These are phyloP conservation scores for Mungos mungo DNA, from an alignment of 2,113 vertebrate genomes.

Conservation along the genomic window DNA sequence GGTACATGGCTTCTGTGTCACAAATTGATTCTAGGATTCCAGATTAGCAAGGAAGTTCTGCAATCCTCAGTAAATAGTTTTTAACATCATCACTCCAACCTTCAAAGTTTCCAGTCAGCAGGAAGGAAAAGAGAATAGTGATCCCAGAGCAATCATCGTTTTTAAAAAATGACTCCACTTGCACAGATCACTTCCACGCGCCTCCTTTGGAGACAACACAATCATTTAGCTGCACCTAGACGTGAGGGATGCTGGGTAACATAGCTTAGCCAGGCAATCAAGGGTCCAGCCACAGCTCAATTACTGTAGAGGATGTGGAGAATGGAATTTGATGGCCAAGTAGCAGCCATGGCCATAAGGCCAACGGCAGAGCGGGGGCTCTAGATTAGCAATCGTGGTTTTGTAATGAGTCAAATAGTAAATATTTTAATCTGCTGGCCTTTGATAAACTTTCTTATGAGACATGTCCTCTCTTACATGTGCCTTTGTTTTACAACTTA, in stretches of 20 bases:
- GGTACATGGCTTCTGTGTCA: not conserved
- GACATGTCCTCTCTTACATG: not conserved
- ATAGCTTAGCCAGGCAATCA: not conserved
- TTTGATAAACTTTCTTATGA: not conserved
- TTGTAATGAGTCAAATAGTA: not conserved
- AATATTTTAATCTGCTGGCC: not conserved
- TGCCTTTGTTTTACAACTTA: not conserved
- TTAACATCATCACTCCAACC: not conserved
- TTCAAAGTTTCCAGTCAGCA: not conserved
- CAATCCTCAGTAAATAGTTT: not conserved
- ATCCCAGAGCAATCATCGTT: not conserved
- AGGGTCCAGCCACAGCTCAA: not conserved
- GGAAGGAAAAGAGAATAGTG: not conserved
- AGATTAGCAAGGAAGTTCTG: not conserved
- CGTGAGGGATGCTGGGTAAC: not conserved
- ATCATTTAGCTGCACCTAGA: not conserved
- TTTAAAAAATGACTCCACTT: not conserved
- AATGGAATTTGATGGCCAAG: not conserved
- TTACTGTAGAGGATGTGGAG: not conserved
- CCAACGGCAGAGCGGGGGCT: not conserved
- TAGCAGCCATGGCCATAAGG: not conserved
- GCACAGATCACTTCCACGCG: not conserved
- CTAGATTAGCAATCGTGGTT: not conserved
- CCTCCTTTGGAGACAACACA: not conserved
- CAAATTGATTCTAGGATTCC: not conserved